A percentile compares a stretch with the other conserved stretches of the same genome.
phyloP scores from a whole-genome alignment of 2,797 vertebrate species.

The Eutrigla gurnardus region DNA sequence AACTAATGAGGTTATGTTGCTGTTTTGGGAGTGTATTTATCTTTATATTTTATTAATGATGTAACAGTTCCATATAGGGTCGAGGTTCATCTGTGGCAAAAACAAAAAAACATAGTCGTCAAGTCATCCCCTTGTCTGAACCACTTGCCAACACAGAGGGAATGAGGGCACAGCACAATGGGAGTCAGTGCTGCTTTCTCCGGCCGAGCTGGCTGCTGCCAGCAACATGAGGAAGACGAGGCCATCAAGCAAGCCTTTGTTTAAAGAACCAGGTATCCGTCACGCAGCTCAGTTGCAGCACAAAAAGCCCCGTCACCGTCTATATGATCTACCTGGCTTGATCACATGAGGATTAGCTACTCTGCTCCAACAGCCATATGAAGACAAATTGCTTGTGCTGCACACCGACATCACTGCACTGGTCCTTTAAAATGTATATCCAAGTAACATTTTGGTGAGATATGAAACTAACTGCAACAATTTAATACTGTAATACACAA shows the following conservation, averaged over 20 bases:
- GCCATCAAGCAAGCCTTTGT: constrained; percentile 67
- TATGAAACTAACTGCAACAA: neutral
- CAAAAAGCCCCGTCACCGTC: constrained; percentile 19
- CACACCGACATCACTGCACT: neutral
- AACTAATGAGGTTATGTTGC: too few species aligned
- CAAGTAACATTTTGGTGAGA: neutral
- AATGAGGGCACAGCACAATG: constrained; percentile 36
- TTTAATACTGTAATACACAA: neutral
- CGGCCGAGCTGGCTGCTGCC: constrained; percentile 31
- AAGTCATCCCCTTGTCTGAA: constrained; percentile 14
- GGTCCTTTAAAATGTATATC: neutral
- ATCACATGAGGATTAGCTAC: constrained; percentile 28
- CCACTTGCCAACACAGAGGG: constrained; percentile 40
- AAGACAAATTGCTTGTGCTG: neutral
- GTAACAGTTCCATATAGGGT: neutral
- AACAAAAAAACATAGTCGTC: neutral
- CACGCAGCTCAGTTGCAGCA: constrained; percentile 35
- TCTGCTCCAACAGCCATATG: constrained; percentile 17
- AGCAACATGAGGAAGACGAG: constrained; percentile 41
- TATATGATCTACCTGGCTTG: constrained; percentile 47
- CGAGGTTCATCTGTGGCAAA: neutral
- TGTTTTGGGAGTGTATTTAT: too few species aligned
- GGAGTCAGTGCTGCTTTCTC: constrained; percentile 39
- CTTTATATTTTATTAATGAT: too few species aligned
- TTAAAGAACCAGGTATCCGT: constrained; percentile 53